phyloP scores from a whole-genome alignment of 2,888 invertebrate species.

The Xestia xanthographa region DNA sequence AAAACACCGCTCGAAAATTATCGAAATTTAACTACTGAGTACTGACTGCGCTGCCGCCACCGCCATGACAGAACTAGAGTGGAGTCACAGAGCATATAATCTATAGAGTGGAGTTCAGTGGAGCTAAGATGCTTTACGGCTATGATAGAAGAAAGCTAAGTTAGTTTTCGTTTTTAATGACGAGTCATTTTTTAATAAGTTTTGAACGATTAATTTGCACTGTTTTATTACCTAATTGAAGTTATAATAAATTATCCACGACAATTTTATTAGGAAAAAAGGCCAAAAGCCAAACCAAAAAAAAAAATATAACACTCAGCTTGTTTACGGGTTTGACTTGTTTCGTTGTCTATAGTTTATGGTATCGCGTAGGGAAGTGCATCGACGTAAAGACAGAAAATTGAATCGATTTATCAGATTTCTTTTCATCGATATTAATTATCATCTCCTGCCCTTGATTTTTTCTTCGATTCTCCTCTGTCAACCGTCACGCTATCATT shows the following conservation, averaged over 20 bases:
- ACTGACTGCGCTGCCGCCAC: constrained; percentile 61
- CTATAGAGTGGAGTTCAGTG: not conserved
- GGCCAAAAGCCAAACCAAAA: not conserved
- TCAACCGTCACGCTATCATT: no score
- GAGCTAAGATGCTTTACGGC: not conserved
- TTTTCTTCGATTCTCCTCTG: no score
- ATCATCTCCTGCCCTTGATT: no score
- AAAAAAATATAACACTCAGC: not conserved
- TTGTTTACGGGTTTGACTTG: constrained; percentile 29
- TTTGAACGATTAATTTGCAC: not conserved
- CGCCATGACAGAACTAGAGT: constrained; percentile 61
- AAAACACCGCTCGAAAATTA: constrained; percentile 51
- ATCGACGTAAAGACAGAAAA: not conserved
- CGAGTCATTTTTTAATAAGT: not conserved
- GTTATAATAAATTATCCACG: not conserved
- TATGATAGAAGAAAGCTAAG: not conserved
- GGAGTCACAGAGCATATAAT: no score
- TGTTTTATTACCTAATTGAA: not conserved
- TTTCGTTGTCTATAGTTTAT: constrained; percentile 29
- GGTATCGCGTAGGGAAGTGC: constrained; percentile 19
- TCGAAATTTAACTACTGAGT: constrained; percentile 61
- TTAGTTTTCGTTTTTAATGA: not conserved
- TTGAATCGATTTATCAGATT: not conserved
- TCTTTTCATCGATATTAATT: not conserved
- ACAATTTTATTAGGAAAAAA: not conserved